Evolutionary conservation across 1,140 invertebrate species (phyloP), one percentile per base, ranked within the genome.

Genomic region (Bombus confusus): DNA sequence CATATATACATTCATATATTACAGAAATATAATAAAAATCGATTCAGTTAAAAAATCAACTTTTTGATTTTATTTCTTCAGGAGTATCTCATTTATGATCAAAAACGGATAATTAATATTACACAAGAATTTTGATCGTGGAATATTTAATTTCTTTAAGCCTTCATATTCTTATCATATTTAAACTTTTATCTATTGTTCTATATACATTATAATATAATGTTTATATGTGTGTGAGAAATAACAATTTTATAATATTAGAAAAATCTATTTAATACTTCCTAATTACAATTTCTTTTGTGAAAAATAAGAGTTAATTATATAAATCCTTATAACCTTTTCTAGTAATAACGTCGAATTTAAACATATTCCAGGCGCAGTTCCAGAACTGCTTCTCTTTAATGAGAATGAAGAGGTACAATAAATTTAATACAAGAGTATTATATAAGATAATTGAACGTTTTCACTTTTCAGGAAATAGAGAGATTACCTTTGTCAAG

Each of bases 361-460:
- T 91, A 97, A 97, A 91, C 96, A 96, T 89, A 97, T 97, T 79
- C 95, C 94, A 77, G 97, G 97, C 69, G 97, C 97, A 75, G 92
- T 94, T 5, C 97, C 97, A 80, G 97, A 97, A 88, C 91, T 97
- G 2, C 94, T 97, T 62, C 94, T 97, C 78, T 95, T 97, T 25
- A 96, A 97, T 80, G 91, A 95, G 13, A 92, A 94, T 39, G 96
- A 97, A 85, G 93, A 96, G 88, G 95, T 96, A 87, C 81, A 87
- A 82, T 68, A 64, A 37, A 22, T 22, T 52, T 64, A 72, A 52
- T 64, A 57, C 18, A 47, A 15, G 0, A 37, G 66, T 28, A 80
- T 66, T 72, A 18, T 6, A 31, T 71, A 80, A 72, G 22, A 28
- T 78, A 78, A 52, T 75, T 75, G 34, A 66, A 76, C 37, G 37